phyloP scores from a whole-genome alignment of 1,140 invertebrate genomes.

The Patella vulgata region DNA sequence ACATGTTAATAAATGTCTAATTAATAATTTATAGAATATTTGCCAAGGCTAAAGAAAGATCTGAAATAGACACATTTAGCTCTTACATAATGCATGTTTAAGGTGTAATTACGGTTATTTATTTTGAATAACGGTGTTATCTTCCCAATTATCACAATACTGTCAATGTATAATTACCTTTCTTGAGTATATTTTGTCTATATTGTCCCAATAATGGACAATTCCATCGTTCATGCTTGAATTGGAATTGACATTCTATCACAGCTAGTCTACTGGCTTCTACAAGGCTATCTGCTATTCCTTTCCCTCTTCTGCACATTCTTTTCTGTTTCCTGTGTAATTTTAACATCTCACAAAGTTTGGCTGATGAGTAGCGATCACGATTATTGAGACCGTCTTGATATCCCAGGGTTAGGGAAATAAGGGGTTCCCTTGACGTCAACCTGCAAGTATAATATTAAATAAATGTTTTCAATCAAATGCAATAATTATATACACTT shows the following conservation, averaged over 20 bases:
- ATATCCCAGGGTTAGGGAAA: neutral
- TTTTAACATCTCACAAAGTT: slow-evolving; percentile 49
- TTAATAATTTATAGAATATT: too few species aligned
- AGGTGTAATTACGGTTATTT: too few species aligned
- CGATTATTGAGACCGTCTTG: slow-evolving; percentile 8
- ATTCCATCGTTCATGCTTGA: slow-evolving; percentile 63
- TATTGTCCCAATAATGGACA: slow-evolving; percentile 57
- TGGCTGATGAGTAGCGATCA: slow-evolving; percentile 18
- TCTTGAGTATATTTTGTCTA: slow-evolving; percentile 46
- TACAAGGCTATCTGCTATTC: slow-evolving; percentile 43
- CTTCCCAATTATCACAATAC: too few species aligned
- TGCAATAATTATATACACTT: too few species aligned
- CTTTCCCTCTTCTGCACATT: slow-evolving; percentile 47
- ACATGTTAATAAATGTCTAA: too few species aligned
- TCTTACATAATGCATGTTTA: too few species aligned
- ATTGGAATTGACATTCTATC: slow-evolving; percentile 62
- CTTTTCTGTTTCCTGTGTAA: slow-evolving; percentile 50
- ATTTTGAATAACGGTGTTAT: too few species aligned
- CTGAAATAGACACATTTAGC: too few species aligned
- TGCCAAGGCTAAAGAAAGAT: too few species aligned
- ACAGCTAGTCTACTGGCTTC: slow-evolving; percentile 52
- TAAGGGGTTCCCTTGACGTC: slow-evolving; percentile 19
- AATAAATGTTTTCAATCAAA: neutral
- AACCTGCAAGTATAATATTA: slow-evolving; percentile 17
- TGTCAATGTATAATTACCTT: too few species aligned